phyloP scores from a whole-genome alignment of 2,797 vertebrate genomes.

The Momotus momota region DNA sequence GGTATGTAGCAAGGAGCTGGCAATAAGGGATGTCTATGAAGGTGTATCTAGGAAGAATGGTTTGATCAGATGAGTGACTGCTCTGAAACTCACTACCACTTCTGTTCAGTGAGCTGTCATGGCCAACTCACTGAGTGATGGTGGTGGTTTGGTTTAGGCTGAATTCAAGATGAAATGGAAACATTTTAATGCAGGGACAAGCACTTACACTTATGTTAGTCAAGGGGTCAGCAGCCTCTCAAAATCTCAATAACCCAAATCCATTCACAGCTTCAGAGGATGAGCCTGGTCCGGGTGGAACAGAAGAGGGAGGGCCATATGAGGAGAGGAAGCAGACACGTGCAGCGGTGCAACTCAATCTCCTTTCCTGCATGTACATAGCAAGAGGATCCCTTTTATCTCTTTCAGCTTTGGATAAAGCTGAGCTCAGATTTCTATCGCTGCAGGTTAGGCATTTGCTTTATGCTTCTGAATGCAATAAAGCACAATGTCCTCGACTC shows the following conservation, averaged over 20 bases:
- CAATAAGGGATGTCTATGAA: background rate
- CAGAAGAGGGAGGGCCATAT: background rate
- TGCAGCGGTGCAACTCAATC: background rate
- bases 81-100: background rate
- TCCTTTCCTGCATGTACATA: background rate
- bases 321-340: background rate
- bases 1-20: rapidly evolving
- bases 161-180: background rate
- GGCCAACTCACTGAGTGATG: background rate
- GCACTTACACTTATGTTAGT: background rate
- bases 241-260: background rate
- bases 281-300: background rate
- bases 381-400: background rate
- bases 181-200: background rate
- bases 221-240: background rate
- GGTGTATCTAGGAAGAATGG: background rate
- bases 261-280: background rate
- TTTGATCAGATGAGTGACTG: background rate
- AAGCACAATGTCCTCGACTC: background rate
- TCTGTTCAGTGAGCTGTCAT: background rate
- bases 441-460: background rate
- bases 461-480: background rate
- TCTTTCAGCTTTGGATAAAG: background rate
- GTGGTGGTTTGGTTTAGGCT: background rate
- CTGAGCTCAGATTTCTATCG: constrained; percentile 12